Evolutionary conservation across 2,797 vertebrate genomes (phyloP), one percentile per base, ranked within the genome.

Genomic region (Pangasius larnaudii): DNA sequence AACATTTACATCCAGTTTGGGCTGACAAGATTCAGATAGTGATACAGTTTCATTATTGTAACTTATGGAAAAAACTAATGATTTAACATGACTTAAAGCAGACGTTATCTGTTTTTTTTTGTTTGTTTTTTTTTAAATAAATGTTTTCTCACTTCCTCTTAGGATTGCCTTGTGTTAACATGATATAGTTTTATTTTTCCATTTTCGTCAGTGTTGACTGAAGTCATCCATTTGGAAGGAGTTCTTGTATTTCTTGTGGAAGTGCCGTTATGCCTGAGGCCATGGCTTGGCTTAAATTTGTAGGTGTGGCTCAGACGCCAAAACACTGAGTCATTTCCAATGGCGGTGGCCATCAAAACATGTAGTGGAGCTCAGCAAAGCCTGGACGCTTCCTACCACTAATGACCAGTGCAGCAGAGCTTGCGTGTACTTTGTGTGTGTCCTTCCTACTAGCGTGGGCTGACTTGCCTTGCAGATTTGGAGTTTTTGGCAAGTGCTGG

Each of bases 251-350:
- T 61, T 85, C 27, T n/a, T 69, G n/a, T 69, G 24, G 69, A 67
- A 86, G 74, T 79, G 84, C 42, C 5, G 19, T 88, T 84, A 30
- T 69, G 88, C 89, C 85, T 63, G 63, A 87, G 89, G 88, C 88
- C 71, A 27, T 78, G 78, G 6, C 92, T 92, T 90, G 94, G 93
- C 90, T 89, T 14, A 71, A 63, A 80, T 56, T 42, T 86, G 81
- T 89, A 88, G 91, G 90, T 91, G 91, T 89, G 89, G 91, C 58
- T 53, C 53, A 72, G 61, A 87, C 88, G 89, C 92, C 86, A 84
- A 89, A 91, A 30, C 36, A 89, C 88, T 94, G 93, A 95, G 92
- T 95, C 93, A 94, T 88, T 91, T 93, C 91, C 92, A 88, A 10
- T 61, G 85, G 91, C 91, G 75, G 87, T 89, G 89, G 86, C n/a